Evolutionary conservation across 64 coral and sea anemone species (phyloP).

Genomic region (Exaiptasia diaphana): DNA sequence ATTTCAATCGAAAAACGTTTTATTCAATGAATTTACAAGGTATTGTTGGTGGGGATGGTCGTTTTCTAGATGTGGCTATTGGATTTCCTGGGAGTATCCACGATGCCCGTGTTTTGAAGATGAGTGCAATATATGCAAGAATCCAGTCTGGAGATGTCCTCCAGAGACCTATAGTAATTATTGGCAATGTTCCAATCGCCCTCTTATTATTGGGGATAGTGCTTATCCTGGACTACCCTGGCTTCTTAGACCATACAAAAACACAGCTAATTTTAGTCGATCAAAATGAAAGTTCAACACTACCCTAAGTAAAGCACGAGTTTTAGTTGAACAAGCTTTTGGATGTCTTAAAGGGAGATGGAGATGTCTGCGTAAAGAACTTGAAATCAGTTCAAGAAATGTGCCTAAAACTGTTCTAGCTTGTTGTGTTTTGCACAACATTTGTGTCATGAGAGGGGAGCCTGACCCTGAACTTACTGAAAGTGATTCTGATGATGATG

Average conservation of each 20-base stretch:
- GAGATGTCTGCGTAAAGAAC: neutral
- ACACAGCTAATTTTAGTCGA: neutral
- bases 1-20: neutral
- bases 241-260: constrained; percentile 13
- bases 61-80: constrained; percentile 20
- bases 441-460: neutral
- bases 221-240: constrained; percentile 6
- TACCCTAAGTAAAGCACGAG: neutral
- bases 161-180: neutral
- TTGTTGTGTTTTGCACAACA: constrained; percentile 11
- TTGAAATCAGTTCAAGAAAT: neutral
- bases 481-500: neutral
- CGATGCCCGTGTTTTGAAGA: neutral
- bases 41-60: neutral
- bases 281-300: constrained; percentile 9
- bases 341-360: constrained; percentile 9
- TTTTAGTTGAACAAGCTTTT: constrained; percentile 6
- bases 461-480: neutral
- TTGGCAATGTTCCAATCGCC: neutral
- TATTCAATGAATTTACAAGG: constrained; percentile 18
- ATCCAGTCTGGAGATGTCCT: neutral
- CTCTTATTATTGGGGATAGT: constrained; percentile 1
- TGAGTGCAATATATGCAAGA: neutral
- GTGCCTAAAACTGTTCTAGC: neutral
- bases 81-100: constrained; percentile 28